Conservation (phyloP, 2,113 vertebrate species). For the Cnemophilus loriae region DNA sequence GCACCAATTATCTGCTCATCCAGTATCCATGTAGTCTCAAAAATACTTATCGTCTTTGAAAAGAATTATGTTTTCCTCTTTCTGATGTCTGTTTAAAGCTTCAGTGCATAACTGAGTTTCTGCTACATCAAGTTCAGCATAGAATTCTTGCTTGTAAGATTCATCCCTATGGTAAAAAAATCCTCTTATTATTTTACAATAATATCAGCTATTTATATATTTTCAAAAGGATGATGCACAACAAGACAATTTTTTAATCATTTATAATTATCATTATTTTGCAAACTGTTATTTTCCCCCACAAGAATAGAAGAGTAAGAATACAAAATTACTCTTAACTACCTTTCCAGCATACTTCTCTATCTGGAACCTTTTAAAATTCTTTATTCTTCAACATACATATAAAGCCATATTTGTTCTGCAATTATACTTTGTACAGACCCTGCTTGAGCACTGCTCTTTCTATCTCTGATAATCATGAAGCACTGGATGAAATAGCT, state of each 20-base stretch:
- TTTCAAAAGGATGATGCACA: not conserved
- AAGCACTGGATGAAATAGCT: not conserved
- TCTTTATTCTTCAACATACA: not conserved
- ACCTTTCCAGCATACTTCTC: not conserved
- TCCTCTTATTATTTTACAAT: not conserved
- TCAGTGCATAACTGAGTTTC: not conserved
- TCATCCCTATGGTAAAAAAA: not conserved
- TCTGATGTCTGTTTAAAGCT: not conserved
- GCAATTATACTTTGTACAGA: not conserved
- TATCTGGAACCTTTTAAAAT: not conserved
- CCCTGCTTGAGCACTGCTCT: not conserved
- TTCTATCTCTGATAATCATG: not conserved
- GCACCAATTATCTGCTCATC: not conserved
- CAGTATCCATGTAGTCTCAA: not conserved
- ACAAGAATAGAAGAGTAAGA: not conserved
- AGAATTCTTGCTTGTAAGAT: not conserved
- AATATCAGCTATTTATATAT: not conserved
- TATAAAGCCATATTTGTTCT: not conserved
- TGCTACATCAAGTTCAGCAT: not conserved
- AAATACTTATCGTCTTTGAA: not conserved
- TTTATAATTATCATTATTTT: conserved; percentile 3
- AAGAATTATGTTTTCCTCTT: not conserved
- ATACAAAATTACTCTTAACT: not conserved
- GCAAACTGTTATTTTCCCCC: not conserved
- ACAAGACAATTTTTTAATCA: not conserved